A percentile compares a stretch with the other conserved stretches of the same genome.
Conservation (phyloP, 2,797 vertebrate genomes). For the Poeciliopsis turneri region DNA sequence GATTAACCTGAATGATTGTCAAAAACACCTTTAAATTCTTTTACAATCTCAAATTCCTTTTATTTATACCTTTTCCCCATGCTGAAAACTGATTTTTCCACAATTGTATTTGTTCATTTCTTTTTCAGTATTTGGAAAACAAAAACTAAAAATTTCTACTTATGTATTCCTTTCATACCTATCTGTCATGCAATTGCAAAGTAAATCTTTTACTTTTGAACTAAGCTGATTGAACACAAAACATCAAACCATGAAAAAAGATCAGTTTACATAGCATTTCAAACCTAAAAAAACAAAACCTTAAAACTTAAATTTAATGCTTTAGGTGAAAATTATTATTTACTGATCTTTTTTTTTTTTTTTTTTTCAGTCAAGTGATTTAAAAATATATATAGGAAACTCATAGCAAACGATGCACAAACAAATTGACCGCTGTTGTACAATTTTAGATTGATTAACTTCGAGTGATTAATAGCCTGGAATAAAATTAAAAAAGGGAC, state of each 20-base stretch:
- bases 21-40: background rate
- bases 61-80: background rate
- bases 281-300: background rate
- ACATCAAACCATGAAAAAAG: background rate
- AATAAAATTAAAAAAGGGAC: background rate
- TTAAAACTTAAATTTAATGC: background rate
- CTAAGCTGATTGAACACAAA: background rate
- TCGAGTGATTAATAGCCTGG: background rate
- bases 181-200: background rate
- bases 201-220: background rate
- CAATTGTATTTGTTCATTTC: background rate
- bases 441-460: background rate
- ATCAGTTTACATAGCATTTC: background rate
- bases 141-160: background rate
- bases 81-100: background rate
- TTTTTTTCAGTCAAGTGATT: conserved; percentile 1
- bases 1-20: conserved; percentile 3
- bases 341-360: too few relatives aligned
- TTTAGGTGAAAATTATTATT: background rate
- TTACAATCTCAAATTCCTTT: conserved; percentile 9
- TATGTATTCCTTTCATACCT: background rate
- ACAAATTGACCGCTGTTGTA: background rate
- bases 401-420: background rate
- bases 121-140: background rate
- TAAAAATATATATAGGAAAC: background rate